Evolutionary conservation across 2,888 invertebrate species (phyloP).

Genomic region (Andrena bucephala): DNA sequence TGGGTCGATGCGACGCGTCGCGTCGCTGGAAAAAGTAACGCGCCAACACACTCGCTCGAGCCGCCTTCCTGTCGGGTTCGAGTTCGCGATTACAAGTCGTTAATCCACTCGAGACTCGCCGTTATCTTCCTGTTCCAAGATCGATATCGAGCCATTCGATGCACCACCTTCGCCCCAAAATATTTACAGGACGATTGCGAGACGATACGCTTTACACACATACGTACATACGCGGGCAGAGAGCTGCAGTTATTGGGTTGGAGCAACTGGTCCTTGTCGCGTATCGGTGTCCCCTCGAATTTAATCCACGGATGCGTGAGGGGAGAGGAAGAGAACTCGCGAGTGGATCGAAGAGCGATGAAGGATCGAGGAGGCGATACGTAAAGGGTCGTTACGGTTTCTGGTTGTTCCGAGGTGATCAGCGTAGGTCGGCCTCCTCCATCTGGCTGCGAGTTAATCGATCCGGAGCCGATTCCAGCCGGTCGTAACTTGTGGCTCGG

Average conservation of each 20-base stretch:
- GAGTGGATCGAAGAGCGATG: constrained; percentile 2
- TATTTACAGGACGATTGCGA: background rate
- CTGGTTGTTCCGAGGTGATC: constrained; percentile 18
- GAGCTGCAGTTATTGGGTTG: background rate
- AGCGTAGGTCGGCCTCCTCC: constrained; percentile 13
- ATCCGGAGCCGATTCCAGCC: constrained; percentile 51
- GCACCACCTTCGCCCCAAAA: background rate
- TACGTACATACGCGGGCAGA: background rate
- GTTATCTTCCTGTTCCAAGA: background rate
- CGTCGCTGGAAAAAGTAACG: constrained; percentile 1
- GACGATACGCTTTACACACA: no score
- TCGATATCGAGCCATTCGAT: background rate
- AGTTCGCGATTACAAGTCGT: background rate
- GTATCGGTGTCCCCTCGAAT: no score
- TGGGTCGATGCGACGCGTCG: constrained; percentile 49
- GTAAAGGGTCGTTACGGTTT: constrained; percentile 30
- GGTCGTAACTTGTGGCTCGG: constrained; percentile 71
- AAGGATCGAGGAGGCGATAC: constrained; percentile 11
- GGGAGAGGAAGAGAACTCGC: background rate
- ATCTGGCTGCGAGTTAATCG: constrained; percentile 38
- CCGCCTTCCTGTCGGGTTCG: background rate
- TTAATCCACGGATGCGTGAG: no score
- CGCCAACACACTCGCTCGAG: background rate
- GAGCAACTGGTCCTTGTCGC: background rate
- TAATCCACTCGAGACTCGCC: background rate